Conservation (phyloP, 2,113 vertebrate species). For the Phoxinus phoxinus region DNA sequence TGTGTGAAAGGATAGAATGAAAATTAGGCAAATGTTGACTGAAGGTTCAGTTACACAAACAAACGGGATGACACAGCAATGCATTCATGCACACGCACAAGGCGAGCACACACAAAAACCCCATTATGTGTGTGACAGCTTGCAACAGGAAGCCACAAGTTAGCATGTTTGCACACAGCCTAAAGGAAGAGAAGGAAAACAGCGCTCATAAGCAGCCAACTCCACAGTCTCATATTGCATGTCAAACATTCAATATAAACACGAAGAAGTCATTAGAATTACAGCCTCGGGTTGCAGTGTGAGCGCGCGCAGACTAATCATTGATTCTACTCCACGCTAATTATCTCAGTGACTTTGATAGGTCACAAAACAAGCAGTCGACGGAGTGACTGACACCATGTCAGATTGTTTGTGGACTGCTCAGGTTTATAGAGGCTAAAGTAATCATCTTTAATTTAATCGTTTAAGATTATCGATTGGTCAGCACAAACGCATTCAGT, state of each 20-base stretch:
- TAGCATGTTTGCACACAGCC: not conserved
- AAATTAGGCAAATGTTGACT: conserved; percentile 35
- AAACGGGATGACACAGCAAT: not conserved
- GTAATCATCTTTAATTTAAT: not conserved
- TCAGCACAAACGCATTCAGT: not conserved
- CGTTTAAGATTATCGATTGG: not conserved
- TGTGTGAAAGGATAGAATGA: not conserved
- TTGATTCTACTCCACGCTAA: not conserved
- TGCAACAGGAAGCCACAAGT: conserved; percentile 1
- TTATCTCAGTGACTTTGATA: not conserved
- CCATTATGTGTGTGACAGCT: not conserved
- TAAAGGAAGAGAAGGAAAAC: conserved; percentile 1
- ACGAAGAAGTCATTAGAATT: not conserved
- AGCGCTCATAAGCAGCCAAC: not conserved
- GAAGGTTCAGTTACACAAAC: conserved; percentile 8
- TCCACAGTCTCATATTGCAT: not conserved
- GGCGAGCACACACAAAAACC: not conserved
- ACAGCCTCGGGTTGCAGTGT: not conserved
- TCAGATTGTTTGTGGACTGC: not conserved
- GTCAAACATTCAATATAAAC: not conserved
- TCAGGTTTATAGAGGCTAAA: too few species aligned
- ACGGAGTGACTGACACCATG: not conserved
- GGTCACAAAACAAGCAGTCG: not conserved
- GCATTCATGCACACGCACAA: not conserved
- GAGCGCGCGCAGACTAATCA: not conserved